Evolutionary conservation across 2,797 vertebrate species (phyloP).

Genomic region (Etheostoma perlongum): DNA sequence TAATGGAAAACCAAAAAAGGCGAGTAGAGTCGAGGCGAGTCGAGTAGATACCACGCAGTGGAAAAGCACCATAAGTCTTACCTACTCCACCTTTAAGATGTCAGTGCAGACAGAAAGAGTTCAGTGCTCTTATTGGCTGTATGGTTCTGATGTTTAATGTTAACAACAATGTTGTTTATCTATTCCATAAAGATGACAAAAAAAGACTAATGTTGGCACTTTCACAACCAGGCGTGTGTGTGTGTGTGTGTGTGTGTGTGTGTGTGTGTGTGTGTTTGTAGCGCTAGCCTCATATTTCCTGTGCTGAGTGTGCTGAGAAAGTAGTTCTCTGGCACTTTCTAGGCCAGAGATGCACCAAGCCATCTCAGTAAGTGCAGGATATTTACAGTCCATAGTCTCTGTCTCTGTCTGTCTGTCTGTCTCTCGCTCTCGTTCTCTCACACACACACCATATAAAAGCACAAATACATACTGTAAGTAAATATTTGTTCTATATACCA

Average conservation of each 20-base stretch:
- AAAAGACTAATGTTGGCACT: conserved; percentile 30
- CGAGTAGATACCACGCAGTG: too few relatives aligned
- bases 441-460: background rate
- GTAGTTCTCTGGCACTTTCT: conserved; percentile 37
- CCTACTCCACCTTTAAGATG: background rate
- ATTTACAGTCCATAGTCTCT: conserved; percentile 8
- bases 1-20: too few relatives aligned
- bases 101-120: conserved; percentile 7
- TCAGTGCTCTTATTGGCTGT: background rate
- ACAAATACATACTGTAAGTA: background rate
- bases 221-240: conserved; percentile 1
- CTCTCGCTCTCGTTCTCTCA: background rate
- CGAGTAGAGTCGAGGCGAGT: too few relatives aligned
- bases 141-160: conserved; percentile 21
- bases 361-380: conserved; percentile 25
- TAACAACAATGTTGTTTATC: conserved; percentile 34
- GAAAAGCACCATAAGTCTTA: too few relatives aligned
- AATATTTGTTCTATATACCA: too few relatives aligned
- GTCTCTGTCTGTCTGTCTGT: background rate
- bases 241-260: background rate
- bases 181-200: conserved; percentile 36
- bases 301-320: conserved; percentile 35
- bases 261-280: conserved; percentile 5
- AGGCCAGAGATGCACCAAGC: conserved; percentile 40
- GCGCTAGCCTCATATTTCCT: conserved; percentile 20